These are phyloP conservation scores for Amphipyra tragopoginis DNA, from an alignment of 2,888 invertebrate species.

Conservation along the genomic window DNA sequence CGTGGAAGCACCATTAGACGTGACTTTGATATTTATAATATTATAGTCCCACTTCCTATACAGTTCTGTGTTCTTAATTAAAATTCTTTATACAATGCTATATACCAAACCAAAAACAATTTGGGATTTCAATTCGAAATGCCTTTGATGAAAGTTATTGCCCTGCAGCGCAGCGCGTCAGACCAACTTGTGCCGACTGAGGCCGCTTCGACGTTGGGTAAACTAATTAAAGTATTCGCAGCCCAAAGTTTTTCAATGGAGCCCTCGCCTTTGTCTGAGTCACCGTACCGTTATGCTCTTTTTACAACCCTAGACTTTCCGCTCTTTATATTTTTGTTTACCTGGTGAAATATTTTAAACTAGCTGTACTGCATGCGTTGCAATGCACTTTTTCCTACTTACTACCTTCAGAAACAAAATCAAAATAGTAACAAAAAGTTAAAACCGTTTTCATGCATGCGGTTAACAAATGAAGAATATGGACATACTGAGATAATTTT, in stretches of 20 bases:
- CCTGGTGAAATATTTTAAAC: conserved; percentile 6
- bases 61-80: neutral
- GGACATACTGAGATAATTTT: no score
- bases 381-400: no score
- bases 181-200: conserved; percentile 27
- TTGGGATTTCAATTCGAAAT: conserved; percentile 12
- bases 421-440: no score
- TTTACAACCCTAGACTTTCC: conserved; percentile 3
- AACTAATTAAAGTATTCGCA: conserved; percentile 78
- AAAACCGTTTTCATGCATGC: no score
- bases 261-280: conserved; percentile 46
- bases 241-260: conserved; percentile 75
- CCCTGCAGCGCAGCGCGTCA: conserved; percentile 27
- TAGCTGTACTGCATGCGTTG: no score
- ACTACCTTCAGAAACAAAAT: no score
- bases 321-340: conserved; percentile 3
- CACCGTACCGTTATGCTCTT: conserved; percentile 14
- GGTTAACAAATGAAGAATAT: no score
- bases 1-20: no score
- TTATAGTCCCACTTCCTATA: no score
- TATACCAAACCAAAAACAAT: conserved; percentile 35
- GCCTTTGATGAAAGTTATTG: conserved; percentile 48
- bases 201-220: conserved; percentile 48
- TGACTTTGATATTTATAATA: no score
- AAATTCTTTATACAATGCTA: neutral